Evolutionary conservation across 2,113 vertebrate species (phyloP), one percentile per base, ranked within the genome.

Genomic region (Laticauda laticaudata): DNA sequence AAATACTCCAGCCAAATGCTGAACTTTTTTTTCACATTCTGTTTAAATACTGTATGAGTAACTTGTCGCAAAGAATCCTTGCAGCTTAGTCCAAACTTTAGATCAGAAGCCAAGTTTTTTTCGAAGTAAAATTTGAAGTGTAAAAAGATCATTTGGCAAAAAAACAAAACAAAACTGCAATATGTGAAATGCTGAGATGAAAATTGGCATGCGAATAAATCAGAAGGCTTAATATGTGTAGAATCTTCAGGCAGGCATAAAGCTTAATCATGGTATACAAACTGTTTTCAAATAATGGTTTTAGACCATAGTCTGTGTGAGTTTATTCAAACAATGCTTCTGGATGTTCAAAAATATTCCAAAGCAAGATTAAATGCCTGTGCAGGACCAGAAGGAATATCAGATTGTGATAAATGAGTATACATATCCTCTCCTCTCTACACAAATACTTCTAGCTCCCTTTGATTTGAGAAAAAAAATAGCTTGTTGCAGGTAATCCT

Each of bases 11-110:
- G 91, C 88, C 59, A 95, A 95, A 34, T 51, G 5, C 69, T 94
- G 90, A n/a, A 57, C 14, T 59, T 34, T 85, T 48, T 69, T 90
- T 90, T 90, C 93, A 91, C 96, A 95, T 97, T 93, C 92, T 94
- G n/a, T 91, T 92, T 95, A 93, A 91, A 89, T 95, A 69, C 64
- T 69, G 64, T 69, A 90, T 94, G 94, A 96, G 87, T 93, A 96
- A 94, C 61, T 95, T 96, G 69, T 43, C 54, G 57, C 96, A 96
- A 97, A 93, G 95, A 95, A 95, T 95, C 94, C 94, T 87, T 95
- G 94, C 94, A 45, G 1, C 69, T 85, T 94, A 95, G 94, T 94
- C 88, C 91, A 89, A 96, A 96, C 81, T 94, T 94, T 92, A 92
- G 91, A 94, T 91, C 94, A 93, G 95, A 94, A 86, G 75, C 26